Percentiles rank a stretch among this genome's conserved stretches.
phyloP scores from a whole-genome alignment of 2,113 vertebrate genomes.

The Cacatua alba region DNA sequence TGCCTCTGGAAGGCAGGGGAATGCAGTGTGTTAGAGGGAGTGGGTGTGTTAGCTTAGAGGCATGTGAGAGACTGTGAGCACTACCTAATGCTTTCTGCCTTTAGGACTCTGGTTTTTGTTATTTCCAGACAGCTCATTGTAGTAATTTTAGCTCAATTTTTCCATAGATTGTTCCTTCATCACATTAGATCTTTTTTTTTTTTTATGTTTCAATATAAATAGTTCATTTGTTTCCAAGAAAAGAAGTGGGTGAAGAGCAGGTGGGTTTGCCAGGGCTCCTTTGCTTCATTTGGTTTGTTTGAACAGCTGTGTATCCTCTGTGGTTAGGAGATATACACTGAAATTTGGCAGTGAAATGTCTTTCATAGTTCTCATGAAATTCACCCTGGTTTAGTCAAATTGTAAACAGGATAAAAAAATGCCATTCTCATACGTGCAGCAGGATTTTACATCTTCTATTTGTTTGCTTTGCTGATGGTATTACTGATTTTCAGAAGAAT shows the following conservation, averaged over 20 bases:
- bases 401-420: accelerated
- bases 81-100: background rate
- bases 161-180: background rate
- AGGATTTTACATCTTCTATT: background rate
- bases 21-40: accelerated
- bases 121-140: background rate
- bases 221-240: background rate
- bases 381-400: background rate
- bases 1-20: background rate
- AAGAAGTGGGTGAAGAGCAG: background rate
- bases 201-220: background rate
- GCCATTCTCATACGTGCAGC: background rate
- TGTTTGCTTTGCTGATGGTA: background rate
- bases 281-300: background rate
- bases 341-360: background rate
- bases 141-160: background rate
- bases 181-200: background rate
- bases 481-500: background rate
- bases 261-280: background rate
- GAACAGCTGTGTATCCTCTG: background rate
- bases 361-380: background rate
- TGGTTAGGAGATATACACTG: background rate
- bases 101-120: background rate
- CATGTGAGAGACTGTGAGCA: background rate
- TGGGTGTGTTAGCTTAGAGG: background rate